phyloP scores from a whole-genome alignment of 92 coral and sea anemone genomes.

The Diadumene lineata region DNA sequence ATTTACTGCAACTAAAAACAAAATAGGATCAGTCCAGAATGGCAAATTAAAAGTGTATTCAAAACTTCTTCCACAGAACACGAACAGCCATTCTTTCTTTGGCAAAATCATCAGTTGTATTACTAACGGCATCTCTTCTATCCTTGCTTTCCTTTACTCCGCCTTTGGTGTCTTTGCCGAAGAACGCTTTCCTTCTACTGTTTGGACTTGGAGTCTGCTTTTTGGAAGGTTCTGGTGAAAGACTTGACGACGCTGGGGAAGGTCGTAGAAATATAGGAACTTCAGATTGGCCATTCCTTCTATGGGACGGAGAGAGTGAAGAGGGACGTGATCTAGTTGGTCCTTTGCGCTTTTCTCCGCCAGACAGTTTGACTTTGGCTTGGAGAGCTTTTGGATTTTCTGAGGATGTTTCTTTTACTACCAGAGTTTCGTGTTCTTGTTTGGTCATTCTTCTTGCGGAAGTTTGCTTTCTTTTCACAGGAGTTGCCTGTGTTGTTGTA shows the following conservation, averaged over 20 bases:
- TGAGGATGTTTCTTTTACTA: neutral
- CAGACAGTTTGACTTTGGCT: too few species aligned
- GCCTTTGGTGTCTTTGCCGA: neutral
- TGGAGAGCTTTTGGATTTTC: neutral
- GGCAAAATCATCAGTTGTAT: slow-evolving; percentile 14
- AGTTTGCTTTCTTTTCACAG: neutral
- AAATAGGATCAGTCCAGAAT: too few species aligned
- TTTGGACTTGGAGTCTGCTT: neutral
- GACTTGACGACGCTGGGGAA: neutral
- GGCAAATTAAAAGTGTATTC: too few species aligned
- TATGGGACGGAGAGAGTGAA: neutral
- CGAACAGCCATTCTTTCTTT: slow-evolving; percentile 11
- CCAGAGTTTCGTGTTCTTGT: neutral
- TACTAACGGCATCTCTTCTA: slow-evolving; percentile 15
- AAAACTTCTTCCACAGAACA: slow-evolving; percentile 20
- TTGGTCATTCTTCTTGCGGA: neutral
- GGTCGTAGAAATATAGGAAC: neutral
- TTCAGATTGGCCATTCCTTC: neutral
- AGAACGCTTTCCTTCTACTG: slow-evolving; percentile 2
- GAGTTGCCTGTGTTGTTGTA: neutral
- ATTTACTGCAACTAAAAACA: too few species aligned
- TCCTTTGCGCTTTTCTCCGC: neutral
- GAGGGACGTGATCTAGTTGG: neutral
- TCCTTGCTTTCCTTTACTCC: neutral
- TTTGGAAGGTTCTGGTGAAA: neutral